A percentile compares a stretch with the other conserved stretches of the same genome.
Evolutionary conservation across 2,113 vertebrate genomes (phyloP).

Genomic region (Lamprologus lemairii): DNA sequence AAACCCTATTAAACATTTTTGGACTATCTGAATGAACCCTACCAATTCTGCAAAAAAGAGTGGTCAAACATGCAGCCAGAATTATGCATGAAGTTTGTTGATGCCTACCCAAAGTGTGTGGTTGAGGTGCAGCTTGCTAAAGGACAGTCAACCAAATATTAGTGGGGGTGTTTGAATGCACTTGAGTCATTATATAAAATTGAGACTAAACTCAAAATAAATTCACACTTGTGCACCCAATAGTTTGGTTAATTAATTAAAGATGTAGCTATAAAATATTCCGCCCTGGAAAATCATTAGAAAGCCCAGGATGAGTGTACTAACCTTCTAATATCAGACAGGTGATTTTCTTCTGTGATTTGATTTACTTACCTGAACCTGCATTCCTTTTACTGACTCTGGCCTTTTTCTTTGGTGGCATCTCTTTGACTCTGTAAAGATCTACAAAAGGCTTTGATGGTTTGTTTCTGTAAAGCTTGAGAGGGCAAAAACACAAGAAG

Average conservation of each 20-base stretch:
- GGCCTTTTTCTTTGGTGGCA: conserved; percentile 66
- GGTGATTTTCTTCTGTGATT: accelerated
- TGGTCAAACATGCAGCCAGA: not conserved
- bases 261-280: not conserved
- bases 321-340: not conserved
- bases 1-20: not conserved
- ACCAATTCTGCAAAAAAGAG: not conserved
- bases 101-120: not conserved
- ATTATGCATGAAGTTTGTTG: not conserved
- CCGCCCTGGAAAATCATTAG: not conserved
- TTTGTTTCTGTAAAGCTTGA: not conserved
- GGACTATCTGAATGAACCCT: not conserved
- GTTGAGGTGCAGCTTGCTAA: not conserved
- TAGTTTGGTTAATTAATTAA: not conserved
- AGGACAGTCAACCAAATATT: not conserved
- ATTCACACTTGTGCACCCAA: not conserved
- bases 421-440: conserved; percentile 29
- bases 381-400: conserved; percentile 23
- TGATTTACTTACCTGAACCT: conserved; percentile 43
- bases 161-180: not conserved
- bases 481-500: not conserved
- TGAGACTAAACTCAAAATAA: not conserved
- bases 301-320: not conserved
- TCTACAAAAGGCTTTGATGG: not conserved
- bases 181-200: not conserved